These are phyloP conservation scores for Frankliniella intonsa DNA, from an alignment of 2,888 invertebrate species.

Conservation along the genomic window DNA sequence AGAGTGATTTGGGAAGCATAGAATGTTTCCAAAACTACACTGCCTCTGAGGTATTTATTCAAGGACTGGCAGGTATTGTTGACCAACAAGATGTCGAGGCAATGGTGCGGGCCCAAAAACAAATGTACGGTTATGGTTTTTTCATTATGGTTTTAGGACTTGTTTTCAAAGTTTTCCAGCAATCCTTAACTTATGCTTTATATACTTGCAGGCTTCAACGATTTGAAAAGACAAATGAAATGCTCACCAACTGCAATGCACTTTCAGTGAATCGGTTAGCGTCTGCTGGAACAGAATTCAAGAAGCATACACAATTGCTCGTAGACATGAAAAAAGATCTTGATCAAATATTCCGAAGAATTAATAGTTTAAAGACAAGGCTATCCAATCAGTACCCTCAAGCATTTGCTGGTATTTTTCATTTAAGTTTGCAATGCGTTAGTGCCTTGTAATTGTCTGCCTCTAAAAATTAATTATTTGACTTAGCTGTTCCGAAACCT, in stretches of 20 bases:
- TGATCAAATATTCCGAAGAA: constrained; percentile 89
- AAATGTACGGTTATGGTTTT: constrained; percentile 62
- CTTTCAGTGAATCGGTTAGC: constrained; percentile 84
- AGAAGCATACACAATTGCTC: constrained; percentile 80
- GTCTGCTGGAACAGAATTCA: constrained; percentile 81
- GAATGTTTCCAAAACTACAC: constrained; percentile 88
- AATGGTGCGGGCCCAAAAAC: constrained; percentile 86
- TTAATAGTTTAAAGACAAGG: constrained; percentile 76
- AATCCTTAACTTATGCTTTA: constrained; percentile 30
- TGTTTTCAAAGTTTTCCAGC: neutral
- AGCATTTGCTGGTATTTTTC: constrained; percentile 50
- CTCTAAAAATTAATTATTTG: neutral
- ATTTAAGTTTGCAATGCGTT: neutral
- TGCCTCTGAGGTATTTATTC: constrained; percentile 88
- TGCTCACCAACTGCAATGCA: constrained; percentile 94
- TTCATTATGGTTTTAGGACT: neutral
- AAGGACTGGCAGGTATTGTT: constrained; percentile 84
- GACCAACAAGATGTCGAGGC: constrained; percentile 86
- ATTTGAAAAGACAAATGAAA: constrained; percentile 98
- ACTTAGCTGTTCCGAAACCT: neutral
- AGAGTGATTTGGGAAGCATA: constrained; percentile 59
- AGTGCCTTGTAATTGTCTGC: neutral
- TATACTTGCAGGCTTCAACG: constrained; percentile 74
- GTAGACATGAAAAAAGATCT: constrained; percentile 91
- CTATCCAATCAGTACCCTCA: constrained; percentile 50